Base-by-base conservation (phyloP, 2,797 vertebrate genomes). In the Tangara arthus region DNA sequence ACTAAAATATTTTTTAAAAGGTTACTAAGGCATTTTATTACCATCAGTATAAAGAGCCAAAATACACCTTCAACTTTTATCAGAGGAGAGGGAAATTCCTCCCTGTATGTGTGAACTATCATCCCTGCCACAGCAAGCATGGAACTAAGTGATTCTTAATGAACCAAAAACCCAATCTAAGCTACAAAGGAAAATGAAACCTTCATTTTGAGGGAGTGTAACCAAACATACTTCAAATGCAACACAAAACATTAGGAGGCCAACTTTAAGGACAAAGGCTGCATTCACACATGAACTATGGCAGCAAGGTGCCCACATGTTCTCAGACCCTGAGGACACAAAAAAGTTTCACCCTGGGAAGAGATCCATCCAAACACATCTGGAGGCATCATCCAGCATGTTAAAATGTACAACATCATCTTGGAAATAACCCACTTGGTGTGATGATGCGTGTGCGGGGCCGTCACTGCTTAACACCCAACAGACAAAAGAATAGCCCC, bases 11-110 rank as follows among this genome's bases (percentile, higher is more conserved):
- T 65, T 27, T 44, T n/a, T 32, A 42, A 64, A 56, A 70, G 8
- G 53, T 71, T 71, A 75, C 72, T 47, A 80, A 71, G 63, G 23
- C 53, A 65, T 81, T 90, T 82, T 82, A 87, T 44, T 84, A 77
- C 18, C 30, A 81, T 71, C 79, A 76, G 16, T 44, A 24, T 42
- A 56, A 64, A 82, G 34, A 34, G 27, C 11, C 20, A 60, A 68
- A 95, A 85, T 37, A 20, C 6, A 88, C 41, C 47, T 78, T 46
- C 84, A 88, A 4, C 15, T 14, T 47, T 8, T 34, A 69, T 10
- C 34, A 70, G 52, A 35, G 34, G 30, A 63, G 59, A 82, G 35
- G 44, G 57, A 92, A 88, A 79, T 75, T 47, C 46, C 35, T 68
- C 46, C 32, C 59, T 52, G 23, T 39, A 44, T 15, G 26, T 15